These are phyloP conservation scores for Oreohelix idahoensis DNA, from an alignment of 1,140 invertebrate genomes.

Conservation along the genomic window DNA sequence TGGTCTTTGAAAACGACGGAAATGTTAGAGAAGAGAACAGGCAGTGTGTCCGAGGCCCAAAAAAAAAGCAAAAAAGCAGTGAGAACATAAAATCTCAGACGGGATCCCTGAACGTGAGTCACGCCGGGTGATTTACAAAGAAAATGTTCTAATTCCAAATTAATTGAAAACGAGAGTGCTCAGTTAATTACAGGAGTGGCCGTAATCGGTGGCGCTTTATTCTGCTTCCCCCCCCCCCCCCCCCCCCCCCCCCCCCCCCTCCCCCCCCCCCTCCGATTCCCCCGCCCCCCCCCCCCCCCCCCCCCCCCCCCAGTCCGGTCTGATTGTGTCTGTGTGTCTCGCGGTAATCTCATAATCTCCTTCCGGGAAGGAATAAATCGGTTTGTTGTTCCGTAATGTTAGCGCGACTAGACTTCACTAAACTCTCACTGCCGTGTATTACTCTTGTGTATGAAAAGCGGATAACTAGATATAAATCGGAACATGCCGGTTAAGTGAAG, in stretches of 20 bases:
- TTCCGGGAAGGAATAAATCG: no score
- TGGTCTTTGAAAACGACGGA: no score
- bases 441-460: no score
- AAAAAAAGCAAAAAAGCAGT: not conserved
- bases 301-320: not conserved
- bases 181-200: constrained; percentile 4
- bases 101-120: not conserved
- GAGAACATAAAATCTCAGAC: not conserved
- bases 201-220: not conserved
- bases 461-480: no score
- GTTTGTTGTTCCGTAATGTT: no score
- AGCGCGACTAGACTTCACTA: no score
- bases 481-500: no score
- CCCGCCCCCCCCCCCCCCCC: not conserved
- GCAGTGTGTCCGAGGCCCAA: no score
- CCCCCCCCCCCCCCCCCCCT: not conserved
- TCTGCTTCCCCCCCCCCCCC: not conserved
- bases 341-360: no score
- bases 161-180: not conserved
- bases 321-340: no score
- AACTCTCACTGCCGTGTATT: no score
- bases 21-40: no score
- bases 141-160: constrained; percentile 3
- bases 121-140: not conserved
- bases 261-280: not conserved